Conservation (phyloP, 2,113 vertebrate species). For the Mustela nigripes region DNA sequence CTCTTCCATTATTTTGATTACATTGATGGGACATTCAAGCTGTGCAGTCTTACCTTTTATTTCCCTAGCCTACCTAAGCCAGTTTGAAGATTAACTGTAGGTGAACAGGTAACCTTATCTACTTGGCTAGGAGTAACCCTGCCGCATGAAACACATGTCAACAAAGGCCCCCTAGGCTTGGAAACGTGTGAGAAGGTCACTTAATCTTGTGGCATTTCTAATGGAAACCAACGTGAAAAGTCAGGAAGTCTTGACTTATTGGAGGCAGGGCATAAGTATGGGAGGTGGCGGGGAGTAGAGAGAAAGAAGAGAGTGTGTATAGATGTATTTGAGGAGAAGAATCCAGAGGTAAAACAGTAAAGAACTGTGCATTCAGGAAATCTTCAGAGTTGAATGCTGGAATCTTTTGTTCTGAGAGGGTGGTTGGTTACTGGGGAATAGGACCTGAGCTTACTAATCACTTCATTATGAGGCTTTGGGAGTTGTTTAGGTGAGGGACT, state of each 20-base stretch:
- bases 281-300: no score
- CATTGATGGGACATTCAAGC: constrained; percentile 55
- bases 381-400: neutral
- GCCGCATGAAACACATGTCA: constrained; percentile 51
- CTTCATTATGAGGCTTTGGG: constrained; percentile 39
- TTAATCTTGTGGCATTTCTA: constrained; percentile 57
- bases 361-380: constrained; percentile 47
- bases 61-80: constrained; percentile 62
- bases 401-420: neutral
- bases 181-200: neutral
- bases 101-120: constrained; percentile 65
- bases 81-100: constrained; percentile 63
- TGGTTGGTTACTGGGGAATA: neutral
- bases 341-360: neutral
- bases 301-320: neutral
- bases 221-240: constrained; percentile 44
- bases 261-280: neutral
- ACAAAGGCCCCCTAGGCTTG: constrained; percentile 42
- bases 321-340: neutral
- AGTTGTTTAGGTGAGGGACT: constrained; percentile 38
- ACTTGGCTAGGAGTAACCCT: constrained; percentile 36
- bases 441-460: neutral
- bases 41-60: constrained; percentile 59
- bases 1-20: constrained; percentile 61
- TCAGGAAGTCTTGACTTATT: constrained; percentile 28